Conservation (phyloP, 2,797 vertebrate species). For the Brotula barbata region DNA sequence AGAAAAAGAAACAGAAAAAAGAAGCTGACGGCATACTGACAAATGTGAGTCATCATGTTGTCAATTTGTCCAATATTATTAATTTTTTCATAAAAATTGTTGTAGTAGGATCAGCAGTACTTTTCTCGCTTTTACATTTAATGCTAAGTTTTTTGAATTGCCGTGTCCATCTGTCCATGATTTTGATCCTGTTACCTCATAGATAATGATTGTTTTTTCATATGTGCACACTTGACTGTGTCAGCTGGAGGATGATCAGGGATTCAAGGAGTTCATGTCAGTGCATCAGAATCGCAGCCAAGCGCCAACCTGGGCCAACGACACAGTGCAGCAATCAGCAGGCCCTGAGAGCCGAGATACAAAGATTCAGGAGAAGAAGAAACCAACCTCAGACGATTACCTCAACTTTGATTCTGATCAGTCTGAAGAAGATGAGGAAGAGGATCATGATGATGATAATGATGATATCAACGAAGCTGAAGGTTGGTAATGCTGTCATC, state of each 20-base stretch:
- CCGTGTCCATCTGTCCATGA: too few species aligned
- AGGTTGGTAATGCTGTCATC: slow-evolving; percentile 50
- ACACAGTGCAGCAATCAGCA: slow-evolving; percentile 68
- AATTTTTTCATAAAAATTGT: too few species aligned
- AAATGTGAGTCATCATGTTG: slow-evolving; percentile 76
- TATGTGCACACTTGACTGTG: slow-evolving; percentile 1
- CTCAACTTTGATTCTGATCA: slow-evolving; percentile 95
- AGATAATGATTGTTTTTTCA: not conserved
- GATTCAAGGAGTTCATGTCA: slow-evolving; percentile 91
- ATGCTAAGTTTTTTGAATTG: too few species aligned
- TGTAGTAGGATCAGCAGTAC: too few species aligned
- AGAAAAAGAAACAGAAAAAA: slow-evolving; percentile 75
- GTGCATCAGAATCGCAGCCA: slow-evolving; percentile 90
- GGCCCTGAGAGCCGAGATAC: slow-evolving; percentile 23
- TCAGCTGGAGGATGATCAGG: slow-evolving; percentile 86
- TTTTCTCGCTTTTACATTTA: too few species aligned
- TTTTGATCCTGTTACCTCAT: not conserved
- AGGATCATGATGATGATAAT: slow-evolving; percentile 44
- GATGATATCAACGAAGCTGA: slow-evolving; percentile 28
- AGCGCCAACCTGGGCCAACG: slow-evolving; percentile 90
- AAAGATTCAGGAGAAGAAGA: slow-evolving; percentile 63
- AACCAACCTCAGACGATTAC: slow-evolving; percentile 81
- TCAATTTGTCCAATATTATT: too few species aligned
- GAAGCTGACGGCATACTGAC: slow-evolving; percentile 62
- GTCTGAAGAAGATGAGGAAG: slow-evolving; percentile 74